A percentile compares a stretch with the other conserved stretches of the same genome.
Conservation (phyloP, 2,888 invertebrate species). For the Morinoia aosen region DNA sequence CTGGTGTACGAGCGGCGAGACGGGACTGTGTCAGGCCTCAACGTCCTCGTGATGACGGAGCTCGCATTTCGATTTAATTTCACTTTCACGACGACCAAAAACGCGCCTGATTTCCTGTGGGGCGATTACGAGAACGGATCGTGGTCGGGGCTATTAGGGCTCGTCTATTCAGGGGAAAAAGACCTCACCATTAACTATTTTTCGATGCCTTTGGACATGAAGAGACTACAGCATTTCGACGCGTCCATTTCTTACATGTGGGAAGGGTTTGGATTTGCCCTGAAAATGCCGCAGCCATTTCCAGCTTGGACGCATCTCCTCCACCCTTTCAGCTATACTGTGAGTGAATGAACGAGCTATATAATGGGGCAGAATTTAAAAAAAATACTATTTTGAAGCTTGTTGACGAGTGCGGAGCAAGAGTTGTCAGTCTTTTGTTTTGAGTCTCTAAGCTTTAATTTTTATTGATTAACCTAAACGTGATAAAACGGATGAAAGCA, state of each 20-base stretch:
- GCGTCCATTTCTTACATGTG: slow-evolving; percentile 25
- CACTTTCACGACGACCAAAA: slow-evolving; percentile 27
- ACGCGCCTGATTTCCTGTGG: slow-evolving; percentile 38
- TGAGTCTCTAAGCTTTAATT: too few relatives aligned
- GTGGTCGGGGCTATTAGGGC: slow-evolving; percentile 32
- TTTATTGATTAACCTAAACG: too few relatives aligned
- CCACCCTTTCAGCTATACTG: neutral
- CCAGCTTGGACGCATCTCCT: slow-evolving; percentile 16
- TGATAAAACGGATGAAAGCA: too few relatives aligned
- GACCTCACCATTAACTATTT: slow-evolving; percentile 32
- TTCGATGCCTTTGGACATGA: slow-evolving; percentile 21
- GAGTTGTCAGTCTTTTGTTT: too few relatives aligned
- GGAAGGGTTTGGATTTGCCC: slow-evolving; percentile 38
- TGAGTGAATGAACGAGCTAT: neutral
- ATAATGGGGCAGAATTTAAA: too few relatives aligned
- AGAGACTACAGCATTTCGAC: neutral
- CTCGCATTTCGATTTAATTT: slow-evolving; percentile 10
- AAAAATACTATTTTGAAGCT: too few relatives aligned
- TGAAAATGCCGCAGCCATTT: neutral
- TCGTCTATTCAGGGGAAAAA: slow-evolving; percentile 28
- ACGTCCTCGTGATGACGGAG: neutral
- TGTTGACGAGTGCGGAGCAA: too few relatives aligned
- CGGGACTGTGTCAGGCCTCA: neutral
- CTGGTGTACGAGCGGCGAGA: neutral
- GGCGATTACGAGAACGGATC: slow-evolving; percentile 16